Base-by-base conservation (phyloP, 2,797 vertebrate species). In the Melopsittacus undulatus region DNA sequence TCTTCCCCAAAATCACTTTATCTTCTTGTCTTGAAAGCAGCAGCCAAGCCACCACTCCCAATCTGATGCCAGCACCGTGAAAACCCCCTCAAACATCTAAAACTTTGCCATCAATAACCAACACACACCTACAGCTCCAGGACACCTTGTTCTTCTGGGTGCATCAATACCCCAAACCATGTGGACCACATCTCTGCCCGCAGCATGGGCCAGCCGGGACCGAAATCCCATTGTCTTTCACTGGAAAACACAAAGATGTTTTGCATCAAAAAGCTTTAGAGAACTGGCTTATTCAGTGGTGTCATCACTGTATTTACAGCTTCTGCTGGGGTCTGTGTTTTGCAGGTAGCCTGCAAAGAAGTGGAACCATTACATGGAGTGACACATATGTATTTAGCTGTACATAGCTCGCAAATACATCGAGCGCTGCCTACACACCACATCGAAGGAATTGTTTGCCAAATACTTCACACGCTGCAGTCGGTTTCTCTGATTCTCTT, bases 271-370 rank as follows among this genome's bases (percentile, higher is more conserved):
- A 52, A 36, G 4, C 78, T 46, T 42, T 13, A 11, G 49, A n/a
- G 52, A n/a, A 40, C 1, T 36, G 36, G 20, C 75, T 74, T 59
- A 5, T 59, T 36, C 63, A 49, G 78, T 36, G 20, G 38, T 36
- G 46, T 26, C 43, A 36, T 11, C 51, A 22, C 77, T 63, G 66
- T 22, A 21, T 61, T 84, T 59, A 21, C 59, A 76, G 88, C 54
- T 75, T 59, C 20, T 17, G 86, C 21, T 19, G 34, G 30, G 26
- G 76, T 29, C 76, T 91, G 38, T 85, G 92, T 75, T 94, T 86
- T 89, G 67, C 93, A 95, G 93, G 92, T 95, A 93, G 64, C 38
- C 90, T 86, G 62, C 49, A 88, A 70, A 59, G 68, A 64, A 48
- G 36, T 36, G 62, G 66, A 48, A 94, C 70, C 57, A 67, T 40